A percentile compares a stretch with the other conserved stretches of the same genome.
Conservation (phyloP, 2,888 invertebrate species). For the Poecilus cupreus region DNA sequence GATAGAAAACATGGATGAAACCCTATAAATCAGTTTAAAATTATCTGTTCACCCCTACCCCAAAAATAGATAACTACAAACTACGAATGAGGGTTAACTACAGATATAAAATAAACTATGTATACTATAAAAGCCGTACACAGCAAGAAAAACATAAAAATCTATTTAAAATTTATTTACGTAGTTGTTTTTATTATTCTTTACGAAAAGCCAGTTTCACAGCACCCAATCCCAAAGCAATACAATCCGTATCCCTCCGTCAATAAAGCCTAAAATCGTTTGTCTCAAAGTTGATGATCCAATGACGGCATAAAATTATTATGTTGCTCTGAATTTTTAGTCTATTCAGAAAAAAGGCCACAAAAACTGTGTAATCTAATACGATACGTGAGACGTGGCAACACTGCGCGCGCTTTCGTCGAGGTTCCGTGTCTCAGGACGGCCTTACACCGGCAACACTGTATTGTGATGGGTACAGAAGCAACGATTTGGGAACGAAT, state of each 20-base stretch:
- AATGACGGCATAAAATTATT: slow-evolving; percentile 49
- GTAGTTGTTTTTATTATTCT: slow-evolving; percentile 30
- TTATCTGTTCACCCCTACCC: too few species aligned
- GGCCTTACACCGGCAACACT: not conserved
- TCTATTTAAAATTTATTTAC: slow-evolving; percentile 56
- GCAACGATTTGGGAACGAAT: slow-evolving; percentile 11
- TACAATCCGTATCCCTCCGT: not conserved
- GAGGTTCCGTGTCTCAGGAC: not conserved
- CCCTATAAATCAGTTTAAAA: too few species aligned
- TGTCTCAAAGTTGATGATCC: not conserved
- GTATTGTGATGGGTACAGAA: slow-evolving; percentile 16
- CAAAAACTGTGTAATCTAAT: slow-evolving; percentile 53
- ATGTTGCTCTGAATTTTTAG: slow-evolving; percentile 52
- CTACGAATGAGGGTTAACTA: too few species aligned
- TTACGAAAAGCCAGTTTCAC: not conserved
- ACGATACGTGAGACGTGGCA: slow-evolving; percentile 43
- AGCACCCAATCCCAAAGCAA: not conserved
- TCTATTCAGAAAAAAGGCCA: slow-evolving; percentile 53
- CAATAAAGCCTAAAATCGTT: slow-evolving; percentile 34
- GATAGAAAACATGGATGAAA: too few species aligned
- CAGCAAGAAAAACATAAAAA: not conserved
- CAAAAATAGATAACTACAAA: too few species aligned
- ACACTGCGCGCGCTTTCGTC: slow-evolving; percentile 12
- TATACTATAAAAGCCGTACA: too few species aligned
- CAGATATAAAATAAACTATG: too few species aligned